These are phyloP conservation scores for Sciaenops ocellatus DNA, from an alignment of 2,797 vertebrate genomes.

Conservation along the genomic window DNA sequence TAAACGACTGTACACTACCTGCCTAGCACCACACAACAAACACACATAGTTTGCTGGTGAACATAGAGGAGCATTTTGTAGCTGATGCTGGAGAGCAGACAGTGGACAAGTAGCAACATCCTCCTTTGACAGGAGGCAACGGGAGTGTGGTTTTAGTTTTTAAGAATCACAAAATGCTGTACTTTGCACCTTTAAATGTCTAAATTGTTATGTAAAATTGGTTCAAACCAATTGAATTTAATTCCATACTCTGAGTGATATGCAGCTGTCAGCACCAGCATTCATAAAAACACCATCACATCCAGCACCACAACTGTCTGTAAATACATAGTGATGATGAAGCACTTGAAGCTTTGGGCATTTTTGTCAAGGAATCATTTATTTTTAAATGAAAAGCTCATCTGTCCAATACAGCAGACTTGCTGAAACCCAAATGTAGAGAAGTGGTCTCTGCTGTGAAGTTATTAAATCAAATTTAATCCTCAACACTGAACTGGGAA, in stretches of 20 bases:
- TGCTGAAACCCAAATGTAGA: conserved; percentile 9
- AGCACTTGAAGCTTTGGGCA: conserved; percentile 24
- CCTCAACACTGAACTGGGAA: not conserved
- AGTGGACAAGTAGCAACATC: not conserved
- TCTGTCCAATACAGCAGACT: conserved; percentile 20
- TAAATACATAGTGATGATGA: conserved; percentile 42
- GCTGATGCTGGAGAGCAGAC: not conserved
- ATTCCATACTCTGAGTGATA: conserved; percentile 23
- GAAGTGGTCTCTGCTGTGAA: not conserved
- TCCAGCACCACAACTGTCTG: conserved; percentile 20
- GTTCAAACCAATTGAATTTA: conserved; percentile 11
- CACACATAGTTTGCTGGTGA: not conserved
- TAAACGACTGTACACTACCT: not conserved
- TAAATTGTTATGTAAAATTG: conserved; percentile 33
- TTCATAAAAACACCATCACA: conserved; percentile 44
- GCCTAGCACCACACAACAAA: not conserved
- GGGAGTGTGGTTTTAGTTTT: not conserved
- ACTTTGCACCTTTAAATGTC: conserved; percentile 18
- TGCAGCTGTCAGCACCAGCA: conserved; percentile 47
- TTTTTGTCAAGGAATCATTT: conserved; percentile 20
- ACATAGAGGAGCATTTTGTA: not conserved
- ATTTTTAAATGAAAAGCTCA: conserved; percentile 32
- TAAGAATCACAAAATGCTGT: conserved; percentile 37
- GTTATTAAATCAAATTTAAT: not conserved
- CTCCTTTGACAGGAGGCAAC: not conserved